These are phyloP conservation scores for Ligdia adustata DNA, from an alignment of 2,888 invertebrate genomes.

Conservation along the genomic window DNA sequence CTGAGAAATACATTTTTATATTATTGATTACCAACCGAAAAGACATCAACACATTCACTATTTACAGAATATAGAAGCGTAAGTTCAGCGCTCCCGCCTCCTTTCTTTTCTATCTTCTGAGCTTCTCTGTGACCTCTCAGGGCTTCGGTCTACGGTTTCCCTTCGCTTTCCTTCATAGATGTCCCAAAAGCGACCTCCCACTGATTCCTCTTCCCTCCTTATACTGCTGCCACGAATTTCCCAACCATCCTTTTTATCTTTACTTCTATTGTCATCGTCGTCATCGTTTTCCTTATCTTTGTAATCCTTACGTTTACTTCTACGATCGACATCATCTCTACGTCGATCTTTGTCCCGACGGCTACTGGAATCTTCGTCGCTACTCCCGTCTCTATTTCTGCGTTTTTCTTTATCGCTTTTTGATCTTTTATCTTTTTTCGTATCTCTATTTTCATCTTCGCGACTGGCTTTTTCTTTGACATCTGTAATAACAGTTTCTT, in stretches of 20 bases:
- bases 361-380: conserved; percentile 23
- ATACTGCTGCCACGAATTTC: conserved; percentile 43
- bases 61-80: conserved; percentile 13
- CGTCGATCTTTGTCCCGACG: conserved; percentile 19
- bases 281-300: conserved; percentile 38
- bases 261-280: conserved; percentile 49
- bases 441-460: conserved; percentile 24
- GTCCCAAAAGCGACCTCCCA: conserved; percentile 49
- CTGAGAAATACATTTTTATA: no score
- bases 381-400: conserved; percentile 12
- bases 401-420: conserved; percentile 9
- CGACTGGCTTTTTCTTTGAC: conserved; percentile 22
- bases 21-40: not conserved
- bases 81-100: conserved; percentile 27
- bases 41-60: conserved; percentile 2
- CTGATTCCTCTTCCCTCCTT: conserved; percentile 27
- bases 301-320: conserved; percentile 13
- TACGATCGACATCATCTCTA: conserved; percentile 22
- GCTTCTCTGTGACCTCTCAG: conserved; percentile 13
- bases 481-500: not conserved
- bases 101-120: conserved; percentile 14
- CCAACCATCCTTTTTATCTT: conserved; percentile 31
- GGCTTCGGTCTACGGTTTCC: conserved; percentile 31
- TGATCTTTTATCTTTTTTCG: conserved; percentile 24
- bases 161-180: conserved; percentile 36